phyloP scores from a whole-genome alignment of 2,797 vertebrate species.

The Coracias cyanogaster region DNA sequence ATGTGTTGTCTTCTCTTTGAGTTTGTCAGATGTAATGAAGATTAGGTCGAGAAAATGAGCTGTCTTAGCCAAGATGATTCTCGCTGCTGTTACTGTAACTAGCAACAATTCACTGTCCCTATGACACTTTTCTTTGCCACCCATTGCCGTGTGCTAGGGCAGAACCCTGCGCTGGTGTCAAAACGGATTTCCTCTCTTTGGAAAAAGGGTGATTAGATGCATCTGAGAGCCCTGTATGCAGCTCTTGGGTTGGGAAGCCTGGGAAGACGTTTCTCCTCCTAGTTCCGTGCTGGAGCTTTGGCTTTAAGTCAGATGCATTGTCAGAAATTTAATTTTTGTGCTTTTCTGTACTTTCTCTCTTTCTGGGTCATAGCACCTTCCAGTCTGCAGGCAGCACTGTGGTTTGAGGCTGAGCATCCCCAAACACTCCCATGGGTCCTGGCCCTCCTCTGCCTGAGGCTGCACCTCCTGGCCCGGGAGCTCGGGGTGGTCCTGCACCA shows the following conservation, averaged over 20 bases:
- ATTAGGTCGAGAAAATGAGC: not conserved
- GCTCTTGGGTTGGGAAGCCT: not conserved
- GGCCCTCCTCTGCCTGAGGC: fast-evolving
- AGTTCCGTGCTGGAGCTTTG: not conserved
- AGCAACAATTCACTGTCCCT: not conserved
- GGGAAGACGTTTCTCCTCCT: not conserved
- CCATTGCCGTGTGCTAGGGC: not conserved
- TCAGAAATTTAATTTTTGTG: not conserved
- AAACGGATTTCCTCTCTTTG: not conserved
- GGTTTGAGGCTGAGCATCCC: not conserved
- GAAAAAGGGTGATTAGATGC: fast-evolving
- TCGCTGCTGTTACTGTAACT: not conserved
- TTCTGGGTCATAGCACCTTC: not conserved
- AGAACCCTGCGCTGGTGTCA: not conserved
- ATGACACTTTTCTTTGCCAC: not conserved
- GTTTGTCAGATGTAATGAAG: not conserved
- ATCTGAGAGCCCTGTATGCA: not conserved
- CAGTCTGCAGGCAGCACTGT: not conserved
- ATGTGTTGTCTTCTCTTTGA: not conserved
- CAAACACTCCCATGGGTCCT: fast-evolving
- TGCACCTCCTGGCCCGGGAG: fast-evolving
- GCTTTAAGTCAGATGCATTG: not conserved
- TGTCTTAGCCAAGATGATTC: not conserved
- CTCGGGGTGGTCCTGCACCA: fast-evolving
- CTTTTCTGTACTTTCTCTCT: not conserved